Evolutionary conservation across 2,113 vertebrate genomes (phyloP).

Genomic region (Archocentrus centrarchus): DNA sequence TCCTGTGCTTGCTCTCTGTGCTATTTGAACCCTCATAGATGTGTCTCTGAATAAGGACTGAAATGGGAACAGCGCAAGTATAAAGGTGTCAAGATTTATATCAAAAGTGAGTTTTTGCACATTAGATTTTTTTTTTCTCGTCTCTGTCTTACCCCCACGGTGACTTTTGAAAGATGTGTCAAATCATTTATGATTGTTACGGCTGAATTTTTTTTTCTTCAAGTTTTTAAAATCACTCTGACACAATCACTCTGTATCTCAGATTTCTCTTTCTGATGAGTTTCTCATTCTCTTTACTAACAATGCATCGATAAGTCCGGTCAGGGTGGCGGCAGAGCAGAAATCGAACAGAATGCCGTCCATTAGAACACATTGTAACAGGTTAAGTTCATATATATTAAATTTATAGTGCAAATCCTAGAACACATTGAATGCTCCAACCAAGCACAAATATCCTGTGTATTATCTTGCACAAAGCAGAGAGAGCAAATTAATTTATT

Average conservation of each 20-base stretch:
- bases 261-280: background rate
- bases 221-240: constrained; percentile 45
- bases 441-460: background rate
- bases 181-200: constrained; percentile 39
- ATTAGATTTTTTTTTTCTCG: constrained; percentile 31
- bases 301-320: constrained; percentile 20
- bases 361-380: background rate
- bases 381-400: background rate
- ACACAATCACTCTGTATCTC: constrained; percentile 38
- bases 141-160: constrained; percentile 32
- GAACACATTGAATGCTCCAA: background rate
- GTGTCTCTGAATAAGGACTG: constrained; percentile 47
- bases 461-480: background rate
- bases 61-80: constrained; percentile 48
- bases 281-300: constrained; percentile 22
- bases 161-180: constrained; percentile 55
- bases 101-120: constrained; percentile 50
- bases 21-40: constrained; percentile 54
- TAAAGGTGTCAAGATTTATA: constrained; percentile 64
- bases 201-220: constrained; percentile 19
- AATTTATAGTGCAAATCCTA: background rate
- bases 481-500: constrained; percentile 39
- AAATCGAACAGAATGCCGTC: background rate
- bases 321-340: constrained; percentile 11
- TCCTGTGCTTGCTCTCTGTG: constrained; percentile 30